Conservation (phyloP, 2,888 invertebrate species). For the Mayetiola destructor region DNA sequence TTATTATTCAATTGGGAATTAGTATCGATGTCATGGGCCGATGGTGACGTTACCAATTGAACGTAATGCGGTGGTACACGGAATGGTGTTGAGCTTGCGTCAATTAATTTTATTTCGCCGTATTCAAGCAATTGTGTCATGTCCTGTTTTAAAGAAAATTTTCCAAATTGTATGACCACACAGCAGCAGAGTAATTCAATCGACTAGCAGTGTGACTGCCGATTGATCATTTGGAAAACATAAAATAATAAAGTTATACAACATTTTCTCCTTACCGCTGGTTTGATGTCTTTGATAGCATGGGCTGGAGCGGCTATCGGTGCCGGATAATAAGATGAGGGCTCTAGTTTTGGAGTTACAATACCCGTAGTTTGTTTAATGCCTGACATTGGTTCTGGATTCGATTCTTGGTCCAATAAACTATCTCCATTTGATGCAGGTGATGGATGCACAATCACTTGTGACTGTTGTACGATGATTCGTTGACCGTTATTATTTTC, state of each 20-base stretch:
- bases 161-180: neutral
- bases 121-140: conserved; percentile 19
- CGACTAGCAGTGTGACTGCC: neutral
- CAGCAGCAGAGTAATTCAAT: neutral
- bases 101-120: conserved; percentile 37
- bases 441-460: conserved; percentile 5
- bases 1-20: conserved; percentile 28
- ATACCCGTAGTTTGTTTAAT: neutral
- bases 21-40: conserved; percentile 32
- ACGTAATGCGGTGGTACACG: conserved; percentile 45
- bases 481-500: neutral
- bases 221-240: neutral
- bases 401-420: conserved; percentile 3
- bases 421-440: neutral
- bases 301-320: neutral
- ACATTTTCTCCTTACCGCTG: neutral
- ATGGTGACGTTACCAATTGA: conserved; percentile 37
- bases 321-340: neutral
- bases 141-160: neutral
- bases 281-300: conserved; percentile 3
- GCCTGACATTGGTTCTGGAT: neutral
- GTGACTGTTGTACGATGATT: neutral
- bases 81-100: conserved; percentile 39
- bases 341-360: conserved; percentile 2
- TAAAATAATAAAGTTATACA: neutral